phyloP scores from a whole-genome alignment of 2,888 invertebrate species.

The Agrotis ipsilon region DNA sequence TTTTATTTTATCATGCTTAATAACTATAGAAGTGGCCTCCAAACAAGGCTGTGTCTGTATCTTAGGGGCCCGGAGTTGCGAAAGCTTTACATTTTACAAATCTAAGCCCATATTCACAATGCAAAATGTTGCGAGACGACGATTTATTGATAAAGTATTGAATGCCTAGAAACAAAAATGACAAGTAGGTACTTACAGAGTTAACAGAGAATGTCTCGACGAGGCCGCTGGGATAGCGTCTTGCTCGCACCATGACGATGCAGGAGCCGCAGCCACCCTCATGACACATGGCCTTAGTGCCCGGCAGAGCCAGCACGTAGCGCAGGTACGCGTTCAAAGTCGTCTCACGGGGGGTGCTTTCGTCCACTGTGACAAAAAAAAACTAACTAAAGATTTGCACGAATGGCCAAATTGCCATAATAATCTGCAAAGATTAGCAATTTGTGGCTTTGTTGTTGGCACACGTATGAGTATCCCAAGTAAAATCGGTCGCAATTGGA shows the following conservation, averaged over 20 bases:
- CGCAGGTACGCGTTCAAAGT: constrained; percentile 92
- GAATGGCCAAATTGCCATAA: too few species aligned
- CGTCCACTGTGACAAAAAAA: constrained; percentile 71
- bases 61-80: too few species aligned
- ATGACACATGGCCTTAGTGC: constrained; percentile 92
- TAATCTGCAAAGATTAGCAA: too few species aligned
- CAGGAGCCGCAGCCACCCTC: constrained; percentile 86
- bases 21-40: too few species aligned
- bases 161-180: neutral
- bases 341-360: constrained; percentile 85
- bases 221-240: constrained; percentile 71
- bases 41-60: too few species aligned
- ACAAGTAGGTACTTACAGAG: constrained; percentile 76
- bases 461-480: too few species aligned
- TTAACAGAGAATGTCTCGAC: constrained; percentile 84
- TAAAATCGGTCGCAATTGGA: too few species aligned
- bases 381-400: neutral
- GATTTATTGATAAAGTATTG: neutral
- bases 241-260: constrained; percentile 81
- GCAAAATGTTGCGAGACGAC: too few species aligned
- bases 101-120: too few species aligned
- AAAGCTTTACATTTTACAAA: too few species aligned
- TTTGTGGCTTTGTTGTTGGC: too few species aligned
- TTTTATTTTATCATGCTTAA: too few species aligned
- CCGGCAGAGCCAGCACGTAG: constrained; percentile 90